These are phyloP conservation scores for Delichon dasypus DNA, from an alignment of 2,797 vertebrate genomes.

Conservation along the genomic window DNA sequence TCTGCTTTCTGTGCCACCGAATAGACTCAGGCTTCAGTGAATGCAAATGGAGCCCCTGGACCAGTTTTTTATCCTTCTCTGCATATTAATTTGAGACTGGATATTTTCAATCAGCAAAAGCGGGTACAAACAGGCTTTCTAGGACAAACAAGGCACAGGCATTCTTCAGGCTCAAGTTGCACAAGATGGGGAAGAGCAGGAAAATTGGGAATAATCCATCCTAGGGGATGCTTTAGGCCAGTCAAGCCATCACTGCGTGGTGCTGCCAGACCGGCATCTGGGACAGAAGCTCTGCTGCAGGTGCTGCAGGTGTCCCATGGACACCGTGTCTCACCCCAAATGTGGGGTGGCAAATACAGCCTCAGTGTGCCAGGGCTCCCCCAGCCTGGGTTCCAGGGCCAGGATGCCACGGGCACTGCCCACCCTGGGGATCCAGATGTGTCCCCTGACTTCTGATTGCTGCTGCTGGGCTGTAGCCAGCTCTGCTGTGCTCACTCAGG, in stretches of 20 bases:
- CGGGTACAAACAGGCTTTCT: background rate
- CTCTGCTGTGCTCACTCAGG: background rate
- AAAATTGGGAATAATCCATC: background rate
- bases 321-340: accelerated
- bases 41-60: slow-evolving; percentile 15
- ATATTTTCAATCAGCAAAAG: background rate
- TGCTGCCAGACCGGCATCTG: background rate
- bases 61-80: background rate
- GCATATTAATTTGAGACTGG: background rate
- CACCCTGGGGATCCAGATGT: background rate
- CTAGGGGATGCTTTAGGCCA: accelerated
- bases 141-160: background rate
- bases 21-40: slow-evolving; percentile 28
- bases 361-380: background rate
- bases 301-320: too few species aligned
- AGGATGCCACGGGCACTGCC: background rate
- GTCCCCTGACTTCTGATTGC: background rate
- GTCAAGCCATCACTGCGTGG: background rate
- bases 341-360: background rate
- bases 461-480: background rate
- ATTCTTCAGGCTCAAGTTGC: background rate
- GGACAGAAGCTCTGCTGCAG: background rate
- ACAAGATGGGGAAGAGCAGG: background rate
- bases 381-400: background rate
- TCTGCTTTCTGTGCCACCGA: slow-evolving; percentile 19